Evolutionary conservation across 2,888 invertebrate species (phyloP).

Genomic region (Brenthis hecate): DNA sequence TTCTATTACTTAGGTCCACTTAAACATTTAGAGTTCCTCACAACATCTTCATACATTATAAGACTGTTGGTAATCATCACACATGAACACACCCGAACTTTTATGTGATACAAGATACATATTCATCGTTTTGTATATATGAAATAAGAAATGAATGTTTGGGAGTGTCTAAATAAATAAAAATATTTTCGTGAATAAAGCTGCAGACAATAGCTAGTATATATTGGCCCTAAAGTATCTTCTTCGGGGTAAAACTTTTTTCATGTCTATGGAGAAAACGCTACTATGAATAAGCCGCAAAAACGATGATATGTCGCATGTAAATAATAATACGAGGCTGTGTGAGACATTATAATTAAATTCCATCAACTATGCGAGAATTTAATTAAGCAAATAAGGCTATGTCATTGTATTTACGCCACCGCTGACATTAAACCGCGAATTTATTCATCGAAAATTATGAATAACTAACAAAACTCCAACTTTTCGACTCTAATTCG

Average conservation of each 20-base stretch:
- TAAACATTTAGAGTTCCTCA: too few relatives aligned
- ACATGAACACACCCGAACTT: too few relatives aligned
- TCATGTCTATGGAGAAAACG: not conserved
- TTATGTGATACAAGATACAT: too few relatives aligned
- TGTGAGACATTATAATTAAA: constrained; percentile 34
- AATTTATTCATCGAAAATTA: constrained; percentile 17
- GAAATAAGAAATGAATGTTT: too few relatives aligned
- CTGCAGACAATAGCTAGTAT: too few relatives aligned
- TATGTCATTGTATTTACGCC: constrained; percentile 31
- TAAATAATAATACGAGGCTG: constrained; percentile 27
- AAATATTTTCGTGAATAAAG: not conserved
- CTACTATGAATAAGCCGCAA: not conserved
- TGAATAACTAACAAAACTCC: not conserved
- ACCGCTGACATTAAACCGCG: constrained; percentile 17
- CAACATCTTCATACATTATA: too few relatives aligned
- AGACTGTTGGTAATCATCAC: too few relatives aligned
- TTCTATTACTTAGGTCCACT: too few relatives aligned
- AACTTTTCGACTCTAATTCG: too few relatives aligned
- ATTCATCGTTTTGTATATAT: too few relatives aligned
- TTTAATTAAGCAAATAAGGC: constrained; percentile 32
- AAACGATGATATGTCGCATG: constrained; percentile 8
- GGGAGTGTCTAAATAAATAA: not conserved
- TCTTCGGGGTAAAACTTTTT: not conserved
- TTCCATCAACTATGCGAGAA: constrained; percentile 32
- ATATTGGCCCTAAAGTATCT: not conserved